These are phyloP conservation scores for Anoplopoma fimbria DNA, from an alignment of 2,113 vertebrate genomes.

Conservation along the genomic window DNA sequence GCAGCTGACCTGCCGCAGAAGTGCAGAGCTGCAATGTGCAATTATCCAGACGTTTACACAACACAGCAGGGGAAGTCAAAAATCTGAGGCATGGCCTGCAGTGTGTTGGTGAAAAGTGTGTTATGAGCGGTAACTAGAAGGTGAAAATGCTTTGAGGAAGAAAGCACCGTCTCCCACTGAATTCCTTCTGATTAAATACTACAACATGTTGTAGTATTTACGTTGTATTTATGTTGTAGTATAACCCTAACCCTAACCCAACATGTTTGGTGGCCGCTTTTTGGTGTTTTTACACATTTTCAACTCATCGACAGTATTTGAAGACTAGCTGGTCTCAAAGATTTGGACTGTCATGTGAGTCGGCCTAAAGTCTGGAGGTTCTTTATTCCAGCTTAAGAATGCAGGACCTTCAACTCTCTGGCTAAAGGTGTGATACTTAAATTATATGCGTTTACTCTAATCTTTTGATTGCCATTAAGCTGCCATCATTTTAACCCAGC, in stretches of 20 bases:
- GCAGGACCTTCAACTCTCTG: background rate
- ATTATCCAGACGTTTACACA: constrained; percentile 27
- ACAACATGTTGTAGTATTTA: too few relatives aligned
- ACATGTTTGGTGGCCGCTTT: too few relatives aligned
- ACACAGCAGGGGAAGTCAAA: constrained; percentile 34
- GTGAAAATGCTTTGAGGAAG: constrained; percentile 32
- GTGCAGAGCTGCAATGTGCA: background rate
- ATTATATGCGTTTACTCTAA: too few relatives aligned
- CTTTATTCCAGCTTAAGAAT: background rate
- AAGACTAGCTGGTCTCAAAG: background rate
- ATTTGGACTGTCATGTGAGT: too few relatives aligned
- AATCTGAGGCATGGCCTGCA: constrained; percentile 10
- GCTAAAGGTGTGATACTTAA: background rate
- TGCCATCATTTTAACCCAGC: too few relatives aligned
- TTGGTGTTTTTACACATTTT: too few relatives aligned
- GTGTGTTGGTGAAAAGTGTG: background rate
- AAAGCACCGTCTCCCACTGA: constrained; percentile 30
- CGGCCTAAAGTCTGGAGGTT: background rate
- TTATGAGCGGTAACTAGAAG: too few relatives aligned
- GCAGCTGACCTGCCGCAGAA: constrained; percentile 7
- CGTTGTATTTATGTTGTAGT: too few relatives aligned
- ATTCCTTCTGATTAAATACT: constrained; percentile 45
- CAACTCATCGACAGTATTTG: background rate
- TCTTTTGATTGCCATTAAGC: too few relatives aligned
- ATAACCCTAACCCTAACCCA: too few relatives aligned